Base-by-base conservation (phyloP, 2,113 vertebrate genomes). In the Catagonus wagneri region DNA sequence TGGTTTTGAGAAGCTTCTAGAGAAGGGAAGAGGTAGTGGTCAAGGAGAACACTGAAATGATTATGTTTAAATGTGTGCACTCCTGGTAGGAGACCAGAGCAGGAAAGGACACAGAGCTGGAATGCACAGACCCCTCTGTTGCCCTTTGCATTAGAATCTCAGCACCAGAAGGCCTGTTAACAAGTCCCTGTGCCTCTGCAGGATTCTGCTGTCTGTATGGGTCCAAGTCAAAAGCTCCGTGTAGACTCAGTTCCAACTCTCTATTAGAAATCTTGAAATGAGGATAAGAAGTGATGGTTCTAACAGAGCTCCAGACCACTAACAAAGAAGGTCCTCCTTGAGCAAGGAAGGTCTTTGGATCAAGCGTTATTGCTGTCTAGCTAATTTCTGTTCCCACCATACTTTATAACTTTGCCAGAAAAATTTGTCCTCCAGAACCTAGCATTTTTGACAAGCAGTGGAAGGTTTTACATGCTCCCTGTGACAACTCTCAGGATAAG, bases 161-260 rank as follows among this genome's bases (percentile, higher is more conserved):
- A 4, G 1, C 16, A 2, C 34, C 3, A 4, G 0, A 4, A 1
- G 20, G 1, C 2, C 58, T 54, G 25, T 3, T 7, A 3, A 14
- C 29, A 32, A 10, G 9, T 34, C 36, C 11, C 50, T 9, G 0
- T 12, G 32, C 19, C 17, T 27, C 52, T 78, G 22, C 29, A 39
- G 63, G 2, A 0, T 34, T n/a, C 27, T 6, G 19, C n/a, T 5
- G 0, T 29, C 32, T 25, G 17, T 11, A 15, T 52, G 7, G 58
- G 29, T 39, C 3, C 11, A 44, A 44, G 29, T 74, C 58, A 11
- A 2, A 9, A 17, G 7, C n/a, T 68, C 16, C 25, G n/a, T 50
- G 14, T 1, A 39, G 63, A 14, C 11, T 19, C 6, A 3, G 16
- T 61, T 27, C 10, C 44, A 8, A 4, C 1, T 7, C 14, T 39